Base-by-base conservation (phyloP, 2,113 vertebrate genomes). In the Tachuris rubrigastra region DNA sequence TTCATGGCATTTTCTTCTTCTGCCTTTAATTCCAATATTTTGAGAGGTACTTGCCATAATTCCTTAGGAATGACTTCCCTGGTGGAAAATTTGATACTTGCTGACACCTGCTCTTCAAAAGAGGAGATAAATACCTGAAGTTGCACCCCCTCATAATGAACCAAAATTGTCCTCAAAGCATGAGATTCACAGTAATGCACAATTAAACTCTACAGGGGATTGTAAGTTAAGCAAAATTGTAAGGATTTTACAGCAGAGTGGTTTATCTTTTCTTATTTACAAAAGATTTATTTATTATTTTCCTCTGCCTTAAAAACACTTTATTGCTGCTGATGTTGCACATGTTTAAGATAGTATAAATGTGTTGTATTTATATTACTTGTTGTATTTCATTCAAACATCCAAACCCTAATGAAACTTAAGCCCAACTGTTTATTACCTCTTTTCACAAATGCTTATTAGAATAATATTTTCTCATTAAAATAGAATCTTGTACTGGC, bases 1-100 rank as follows among this genome's bases (percentile, higher is more conserved):
- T 44, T 39, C 1, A 6, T 52, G 21, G 8, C 3, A 6, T 25
- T 33, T 37, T 44, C 6, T 41, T 1, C 7, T 11, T 31, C 33
- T 68, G 11, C 16, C 4, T 66, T 66, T 58, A 10, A 8, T 10
- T 37, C 20, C 12, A 23, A 16, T 67, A 66, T 75, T 75, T 75
- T 42, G 58, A 71, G 41, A 39, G 35, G 52, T 3, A 1, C 53
- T 20, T 55, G 31, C 30, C 14, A 9, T 15, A 28, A 49, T n/a
- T 39, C 9, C 37, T 69, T 22, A 4, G 5, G 33, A 44, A 23
- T 39, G 2, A 10, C 19, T 63, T 63, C 8, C 5, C 4, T 35
- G 14, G 12, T n/a, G 33, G 47, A 28, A 75, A 73, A 55, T 39
- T 71, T 42, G 47, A 15, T 35, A 13, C 22, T 88, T 82, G 22